Conservation (phyloP, 1,140 invertebrate species). For the Drosophila equinoxialis region DNA sequence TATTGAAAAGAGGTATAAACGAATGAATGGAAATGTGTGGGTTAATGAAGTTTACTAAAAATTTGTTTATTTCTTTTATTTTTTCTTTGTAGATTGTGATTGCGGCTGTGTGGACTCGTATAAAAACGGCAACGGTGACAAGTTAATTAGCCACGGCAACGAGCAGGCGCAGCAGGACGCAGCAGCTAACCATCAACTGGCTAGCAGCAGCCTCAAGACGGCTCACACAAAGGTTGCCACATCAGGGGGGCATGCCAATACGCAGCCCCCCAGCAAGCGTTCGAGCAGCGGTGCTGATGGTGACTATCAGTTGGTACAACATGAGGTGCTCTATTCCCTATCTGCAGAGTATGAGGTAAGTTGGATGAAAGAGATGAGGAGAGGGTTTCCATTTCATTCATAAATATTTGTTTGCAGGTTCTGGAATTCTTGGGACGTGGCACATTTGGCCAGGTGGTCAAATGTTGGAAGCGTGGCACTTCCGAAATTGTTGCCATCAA, state of each 20-base stretch:
- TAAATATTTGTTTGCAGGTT: conserved; percentile 85
- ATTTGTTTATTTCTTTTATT: background rate
- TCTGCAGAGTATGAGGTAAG: conserved; percentile 93
- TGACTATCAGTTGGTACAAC: conserved; percentile 98
- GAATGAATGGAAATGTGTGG: too few relatives aligned
- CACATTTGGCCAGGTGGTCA: conserved; percentile 99
- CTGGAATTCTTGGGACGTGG: conserved; percentile 99
- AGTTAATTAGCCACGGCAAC: conserved; percentile 47
- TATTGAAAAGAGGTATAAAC: conserved; percentile 47
- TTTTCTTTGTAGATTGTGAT: conserved; percentile 71
- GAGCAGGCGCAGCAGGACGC: conserved; percentile 34
- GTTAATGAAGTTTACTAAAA: too few relatives aligned
- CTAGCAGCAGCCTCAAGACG: conserved; percentile 78
- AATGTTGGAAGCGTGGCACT: conserved; percentile 99
- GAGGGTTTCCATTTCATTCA: background rate
- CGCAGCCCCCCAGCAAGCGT: conserved; percentile 84
- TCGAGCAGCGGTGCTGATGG: conserved; percentile 93
- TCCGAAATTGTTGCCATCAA: conserved; percentile 99
- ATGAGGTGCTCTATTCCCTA: conserved; percentile 98
- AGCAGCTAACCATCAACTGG: conserved; percentile 27
- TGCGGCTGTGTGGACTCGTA: conserved; percentile 81
- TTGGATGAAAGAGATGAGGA: background rate
- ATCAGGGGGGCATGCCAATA: conserved; percentile 82
- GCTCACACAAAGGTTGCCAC: conserved; percentile 83
- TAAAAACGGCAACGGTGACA: conserved; percentile 49